Evolutionary conservation across 92 coral and sea anemone species (phyloP).

Genomic region (Zoanthus solanderi): DNA sequence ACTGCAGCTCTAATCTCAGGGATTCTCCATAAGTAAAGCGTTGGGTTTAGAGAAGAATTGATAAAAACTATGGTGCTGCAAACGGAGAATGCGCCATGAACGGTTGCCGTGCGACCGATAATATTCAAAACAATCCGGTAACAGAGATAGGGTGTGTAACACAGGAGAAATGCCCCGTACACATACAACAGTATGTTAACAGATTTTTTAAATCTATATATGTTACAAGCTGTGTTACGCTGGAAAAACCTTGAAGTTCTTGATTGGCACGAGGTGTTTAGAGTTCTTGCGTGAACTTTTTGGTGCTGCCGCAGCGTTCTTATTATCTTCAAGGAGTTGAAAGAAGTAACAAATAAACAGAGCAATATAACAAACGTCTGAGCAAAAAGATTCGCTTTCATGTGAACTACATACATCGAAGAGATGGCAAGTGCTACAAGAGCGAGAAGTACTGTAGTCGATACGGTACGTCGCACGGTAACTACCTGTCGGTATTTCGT

Average conservation of each 20-base stretch:
- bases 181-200: conserved; percentile 34
- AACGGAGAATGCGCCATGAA: conserved; percentile 37
- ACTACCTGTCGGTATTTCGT: conserved; percentile 24
- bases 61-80: conserved; percentile 43
- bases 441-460: not conserved
- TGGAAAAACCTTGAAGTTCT: not conserved
- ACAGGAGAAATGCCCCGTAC: conserved; percentile 25
- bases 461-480: conserved; percentile 1
- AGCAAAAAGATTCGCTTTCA: conserved; percentile 6
- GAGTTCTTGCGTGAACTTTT: conserved; percentile 14
- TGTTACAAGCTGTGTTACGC: conserved; percentile 6
- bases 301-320: conserved; percentile 15
- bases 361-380: conserved; percentile 10
- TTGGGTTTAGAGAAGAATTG: conserved; percentile 38
- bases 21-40: conserved; percentile 36
- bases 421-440: conserved; percentile 4
- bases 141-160: conserved; percentile 34
- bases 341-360: conserved; percentile 23
- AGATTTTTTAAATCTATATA: conserved; percentile 32
- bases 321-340: conserved; percentile 26
- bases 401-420: conserved; percentile 19
- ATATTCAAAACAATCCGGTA: conserved; percentile 9
- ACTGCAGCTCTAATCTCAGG: conserved; percentile 37
- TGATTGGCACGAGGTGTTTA: conserved; percentile 4
- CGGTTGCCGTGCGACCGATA: conserved; percentile 20